Conservation (phyloP, 1,140 invertebrate species). For the Brachionus manjavacas region DNA sequence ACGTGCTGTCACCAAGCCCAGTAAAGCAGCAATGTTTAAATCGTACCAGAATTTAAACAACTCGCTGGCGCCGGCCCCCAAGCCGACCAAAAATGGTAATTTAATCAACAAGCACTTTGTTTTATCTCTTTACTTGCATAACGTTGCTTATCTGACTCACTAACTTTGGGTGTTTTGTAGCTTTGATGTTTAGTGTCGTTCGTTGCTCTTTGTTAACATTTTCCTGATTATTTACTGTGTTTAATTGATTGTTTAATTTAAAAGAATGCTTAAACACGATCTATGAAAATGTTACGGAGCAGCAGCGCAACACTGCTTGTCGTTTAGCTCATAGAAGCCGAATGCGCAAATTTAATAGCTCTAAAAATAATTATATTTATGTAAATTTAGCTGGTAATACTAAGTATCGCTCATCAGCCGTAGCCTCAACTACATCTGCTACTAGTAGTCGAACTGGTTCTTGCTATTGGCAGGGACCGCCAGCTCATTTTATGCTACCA, state of each 20-base stretch:
- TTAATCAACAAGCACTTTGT: not conserved
- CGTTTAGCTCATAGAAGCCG: constrained; percentile 11
- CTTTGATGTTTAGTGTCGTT: not conserved
- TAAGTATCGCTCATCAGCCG: not conserved
- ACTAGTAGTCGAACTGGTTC: not conserved
- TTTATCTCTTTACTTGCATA: not conserved
- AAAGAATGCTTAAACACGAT: constrained; percentile 10
- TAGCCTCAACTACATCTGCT: constrained; percentile 24
- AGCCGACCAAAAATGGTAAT: constrained; percentile 5
- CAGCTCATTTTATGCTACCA: constrained; percentile 42
- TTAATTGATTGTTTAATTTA: not conserved
- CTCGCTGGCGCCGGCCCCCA: not conserved
- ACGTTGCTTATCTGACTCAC: constrained; percentile 37
- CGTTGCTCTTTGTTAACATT: constrained; percentile 14
- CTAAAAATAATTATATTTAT: constrained; percentile 7
- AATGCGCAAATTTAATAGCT: not conserved
- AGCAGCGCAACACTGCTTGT: not conserved
- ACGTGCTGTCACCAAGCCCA: not conserved
- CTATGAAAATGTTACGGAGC: constrained; percentile 19
- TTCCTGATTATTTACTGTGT: not conserved
- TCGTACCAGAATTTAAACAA: constrained; percentile 31
- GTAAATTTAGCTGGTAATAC: constrained; percentile 19
- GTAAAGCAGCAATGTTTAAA: constrained; percentile 21
- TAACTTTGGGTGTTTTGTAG: not conserved
- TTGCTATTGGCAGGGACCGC: constrained; percentile 35